Percentiles rank a stretch among this genome's conserved stretches.
Evolutionary conservation across 2,113 vertebrate genomes (phyloP).

Genomic region (Stomatorhinus ivindoensis): DNA sequence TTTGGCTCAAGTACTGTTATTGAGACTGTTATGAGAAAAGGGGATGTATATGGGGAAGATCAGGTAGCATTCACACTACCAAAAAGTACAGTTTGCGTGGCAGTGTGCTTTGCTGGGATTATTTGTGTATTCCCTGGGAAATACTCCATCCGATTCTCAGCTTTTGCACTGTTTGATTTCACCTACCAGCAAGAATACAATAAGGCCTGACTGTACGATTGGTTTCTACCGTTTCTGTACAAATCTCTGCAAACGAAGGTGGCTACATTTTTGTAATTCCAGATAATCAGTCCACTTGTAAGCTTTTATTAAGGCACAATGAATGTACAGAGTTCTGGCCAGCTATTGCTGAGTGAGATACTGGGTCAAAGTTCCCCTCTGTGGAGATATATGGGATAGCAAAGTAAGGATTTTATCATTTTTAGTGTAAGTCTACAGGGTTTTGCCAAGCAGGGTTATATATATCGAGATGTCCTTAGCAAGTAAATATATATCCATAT

Average conservation of each 20-base stretch:
- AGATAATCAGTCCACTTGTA: background rate
- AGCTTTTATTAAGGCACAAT: background rate
- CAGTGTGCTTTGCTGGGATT: background rate
- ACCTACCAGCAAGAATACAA: slow-evolving; percentile 14
- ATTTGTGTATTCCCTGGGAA: background rate
- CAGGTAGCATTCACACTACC: background rate
- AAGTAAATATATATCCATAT: background rate
- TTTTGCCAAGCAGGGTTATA: background rate
- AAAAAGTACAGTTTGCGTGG: background rate
- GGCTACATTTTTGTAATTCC: slow-evolving; percentile 2
- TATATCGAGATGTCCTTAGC: background rate
- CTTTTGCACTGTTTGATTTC: slow-evolving; percentile 17
- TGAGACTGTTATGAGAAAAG: slow-evolving; percentile 52
- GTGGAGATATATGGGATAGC: slow-evolving; percentile 34
- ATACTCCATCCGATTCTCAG: background rate
- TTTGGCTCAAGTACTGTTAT: slow-evolving; percentile 59
- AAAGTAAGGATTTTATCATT: background rate
- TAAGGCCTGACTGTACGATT: background rate
- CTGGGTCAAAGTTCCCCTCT: slow-evolving; percentile 41
- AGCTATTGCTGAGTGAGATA: background rate
- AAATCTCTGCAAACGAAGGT: background rate
- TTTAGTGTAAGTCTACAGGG: background rate
- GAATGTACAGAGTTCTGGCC: background rate
- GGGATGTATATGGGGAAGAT: slow-evolving; percentile 25
- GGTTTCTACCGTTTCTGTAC: background rate